These are phyloP conservation scores for Eupristina koningsbergeri DNA, from an alignment of 1,140 invertebrate species.

Conservation along the genomic window DNA sequence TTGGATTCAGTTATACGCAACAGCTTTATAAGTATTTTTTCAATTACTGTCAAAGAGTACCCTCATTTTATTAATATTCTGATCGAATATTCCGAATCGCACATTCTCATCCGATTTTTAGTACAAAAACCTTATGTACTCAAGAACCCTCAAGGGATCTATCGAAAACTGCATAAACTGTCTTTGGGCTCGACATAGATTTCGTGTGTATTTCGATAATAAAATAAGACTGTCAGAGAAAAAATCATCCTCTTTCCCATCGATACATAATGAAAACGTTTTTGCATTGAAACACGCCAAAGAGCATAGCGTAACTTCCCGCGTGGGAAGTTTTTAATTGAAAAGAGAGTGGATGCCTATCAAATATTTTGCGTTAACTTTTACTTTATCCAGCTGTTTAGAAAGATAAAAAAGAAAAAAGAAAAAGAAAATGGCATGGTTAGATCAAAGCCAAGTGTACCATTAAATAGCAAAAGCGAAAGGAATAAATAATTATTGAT, in stretches of 20 bases:
- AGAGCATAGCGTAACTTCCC: too few species aligned
- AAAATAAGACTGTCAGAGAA: neutral
- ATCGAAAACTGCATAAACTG: neutral
- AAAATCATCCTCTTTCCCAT: conserved; percentile 4
- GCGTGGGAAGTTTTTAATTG: neutral
- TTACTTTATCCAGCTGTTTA: neutral
- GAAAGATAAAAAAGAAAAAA: neutral
- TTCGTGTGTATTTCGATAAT: neutral
- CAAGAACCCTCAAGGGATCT: neutral
- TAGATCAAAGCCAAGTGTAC: neutral
- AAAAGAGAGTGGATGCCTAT: neutral
- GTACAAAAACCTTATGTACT: too few species aligned
- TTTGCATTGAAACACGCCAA: neutral
- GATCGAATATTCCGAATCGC: too few species aligned
- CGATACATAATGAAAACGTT: conserved; percentile 1
- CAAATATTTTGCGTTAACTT: neutral
- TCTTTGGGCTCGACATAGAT: neutral
- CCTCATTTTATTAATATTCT: too few species aligned
- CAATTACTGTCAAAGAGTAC: neutral
- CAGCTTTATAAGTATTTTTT: neutral
- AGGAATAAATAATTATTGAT: too few species aligned
- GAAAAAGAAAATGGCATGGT: neutral
- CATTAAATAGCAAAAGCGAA: too few species aligned
- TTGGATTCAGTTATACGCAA: neutral
- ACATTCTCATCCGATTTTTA: too few species aligned